Evolutionary conservation across 2,113 vertebrate genomes (phyloP).

Genomic region (Numenius arquata): DNA sequence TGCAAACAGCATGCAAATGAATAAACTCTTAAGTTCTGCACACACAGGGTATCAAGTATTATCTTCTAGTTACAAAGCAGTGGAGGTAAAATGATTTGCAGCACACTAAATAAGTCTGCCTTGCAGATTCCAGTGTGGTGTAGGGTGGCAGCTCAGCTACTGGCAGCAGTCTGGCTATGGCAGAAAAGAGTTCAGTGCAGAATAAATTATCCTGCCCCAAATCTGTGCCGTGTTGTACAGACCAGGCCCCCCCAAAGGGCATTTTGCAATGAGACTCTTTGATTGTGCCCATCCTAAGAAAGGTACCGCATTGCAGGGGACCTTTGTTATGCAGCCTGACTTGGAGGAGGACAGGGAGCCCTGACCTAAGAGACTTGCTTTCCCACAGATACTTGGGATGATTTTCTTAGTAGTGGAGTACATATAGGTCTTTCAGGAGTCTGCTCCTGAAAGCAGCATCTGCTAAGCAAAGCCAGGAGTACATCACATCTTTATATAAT

Average conservation of each 20-base stretch:
- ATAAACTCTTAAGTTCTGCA: not conserved
- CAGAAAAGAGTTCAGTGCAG: not conserved
- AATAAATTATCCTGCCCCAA: not conserved
- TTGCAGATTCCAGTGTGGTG: not conserved
- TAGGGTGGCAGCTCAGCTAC: not conserved
- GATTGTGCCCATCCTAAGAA: not conserved
- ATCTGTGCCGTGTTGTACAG: not conserved
- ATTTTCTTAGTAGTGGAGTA: not conserved
- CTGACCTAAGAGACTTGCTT: not conserved
- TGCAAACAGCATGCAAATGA: not conserved
- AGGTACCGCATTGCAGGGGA: not conserved
- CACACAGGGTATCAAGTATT: not conserved
- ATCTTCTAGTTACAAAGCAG: not conserved
- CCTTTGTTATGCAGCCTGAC: not conserved
- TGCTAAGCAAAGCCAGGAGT: not conserved
- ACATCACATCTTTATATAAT: not conserved
- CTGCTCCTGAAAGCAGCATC: no score
- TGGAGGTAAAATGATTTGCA: not conserved
- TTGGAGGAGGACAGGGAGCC: not conserved
- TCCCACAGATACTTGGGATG: not conserved
- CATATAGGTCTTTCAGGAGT: not conserved
- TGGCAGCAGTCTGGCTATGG: not conserved
- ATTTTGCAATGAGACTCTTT: not conserved
- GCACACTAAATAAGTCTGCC: no score
- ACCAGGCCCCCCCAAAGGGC: not conserved